Base-by-base conservation (phyloP, 1,140 invertebrate species). In the Sweltsa coloradensis region DNA sequence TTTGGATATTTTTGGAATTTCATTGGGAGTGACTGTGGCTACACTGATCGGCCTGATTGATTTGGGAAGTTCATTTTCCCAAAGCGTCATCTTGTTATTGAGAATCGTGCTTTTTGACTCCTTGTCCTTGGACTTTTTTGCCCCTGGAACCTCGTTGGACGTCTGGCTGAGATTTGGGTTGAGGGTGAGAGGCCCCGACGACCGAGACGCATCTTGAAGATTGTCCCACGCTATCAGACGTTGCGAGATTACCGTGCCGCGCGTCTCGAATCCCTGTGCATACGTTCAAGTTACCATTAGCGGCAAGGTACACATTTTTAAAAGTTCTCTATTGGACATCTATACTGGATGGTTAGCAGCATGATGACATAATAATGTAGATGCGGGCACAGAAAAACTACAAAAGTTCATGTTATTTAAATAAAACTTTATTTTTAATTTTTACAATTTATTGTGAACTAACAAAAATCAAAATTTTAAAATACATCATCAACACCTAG, bases 171-270 rank as follows among this genome's bases (percentile, higher is more conserved):
- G 29, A 31, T 11, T 11, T 9, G 87, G 87, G 66, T 89, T 85
- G 21, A 78, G 73, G 26, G 78, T 78, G 4, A 90, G 70, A 6
- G 69, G 66, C 34, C 78, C 80, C 36, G 75, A 78, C 36, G 76
- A 71, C 57, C 73, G 72, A 5, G 79, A 81, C 55, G 83, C 78
- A 56, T 87, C 78, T 37, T 83, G 67, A 31, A 93, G 74, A 69
- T 91, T 90, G 57, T 82, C 71, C 84, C 86, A 93, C 19, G 89
- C 76, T 43, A 80, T 81, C 45, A 87, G 63, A 41, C 87, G 72
- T 58, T 85, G 72, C 14, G 85, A 76, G 57, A 93, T 71, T 36
- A 71, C 65, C 9, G 89, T 93, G 14, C 88, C 88, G 54, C 89
- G 72, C n/a, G 88, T 83, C 66, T 92, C 87, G 68, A 94, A 95